A percentile compares a stretch with the other conserved stretches of the same genome.
Evolutionary conservation across 2,888 invertebrate species (phyloP).

Genomic region (Drosophila austrosaltans): DNA sequence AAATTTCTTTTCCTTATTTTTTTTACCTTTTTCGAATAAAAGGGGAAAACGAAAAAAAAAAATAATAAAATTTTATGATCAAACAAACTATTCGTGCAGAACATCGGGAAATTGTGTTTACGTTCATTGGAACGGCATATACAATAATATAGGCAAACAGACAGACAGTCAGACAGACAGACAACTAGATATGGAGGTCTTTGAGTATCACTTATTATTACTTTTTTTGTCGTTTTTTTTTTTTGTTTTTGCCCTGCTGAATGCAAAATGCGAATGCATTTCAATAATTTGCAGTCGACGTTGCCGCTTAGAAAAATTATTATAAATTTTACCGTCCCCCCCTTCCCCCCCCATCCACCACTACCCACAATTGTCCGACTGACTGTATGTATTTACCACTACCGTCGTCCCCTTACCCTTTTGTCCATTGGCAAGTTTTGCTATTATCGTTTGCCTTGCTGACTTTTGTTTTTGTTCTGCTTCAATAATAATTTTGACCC

Average conservation of each 20-base stretch:
- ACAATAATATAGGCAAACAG: conserved; percentile 54
- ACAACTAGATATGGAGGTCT: background rate
- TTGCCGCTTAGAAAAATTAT: conserved; percentile 74
- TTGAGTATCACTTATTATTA: conserved; percentile 25
- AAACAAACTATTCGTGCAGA: conserved; percentile 79
- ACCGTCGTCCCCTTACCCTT: background rate
- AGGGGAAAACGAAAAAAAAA: too few species aligned
- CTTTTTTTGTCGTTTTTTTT: background rate
- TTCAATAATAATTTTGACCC: conserved; percentile 79
- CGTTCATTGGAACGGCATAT: conserved; percentile 59
- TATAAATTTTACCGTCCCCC: conserved; percentile 60
- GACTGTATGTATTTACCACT: background rate
- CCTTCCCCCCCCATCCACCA: conserved; percentile 5
- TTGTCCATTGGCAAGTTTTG: conserved; percentile 14
- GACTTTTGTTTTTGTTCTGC: conserved; percentile 78
- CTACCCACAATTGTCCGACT: too few species aligned
- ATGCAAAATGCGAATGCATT: conserved; percentile 63
- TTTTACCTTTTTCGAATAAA: conserved; percentile 17
- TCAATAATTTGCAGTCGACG: conserved; percentile 68
- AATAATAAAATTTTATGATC: conserved; percentile 74
- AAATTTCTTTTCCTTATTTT: conserved; percentile 8
- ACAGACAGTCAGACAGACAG: conserved; percentile 6
- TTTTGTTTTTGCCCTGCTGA: conserved; percentile 10
- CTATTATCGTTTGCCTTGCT: conserved; percentile 52
- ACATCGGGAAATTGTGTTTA: conserved; percentile 76